A percentile compares a stretch with the other conserved stretches of the same genome.
These are phyloP conservation scores for Camarhynchus parvulus DNA, from an alignment of 2,113 vertebrate species.

Conservation along the genomic window DNA sequence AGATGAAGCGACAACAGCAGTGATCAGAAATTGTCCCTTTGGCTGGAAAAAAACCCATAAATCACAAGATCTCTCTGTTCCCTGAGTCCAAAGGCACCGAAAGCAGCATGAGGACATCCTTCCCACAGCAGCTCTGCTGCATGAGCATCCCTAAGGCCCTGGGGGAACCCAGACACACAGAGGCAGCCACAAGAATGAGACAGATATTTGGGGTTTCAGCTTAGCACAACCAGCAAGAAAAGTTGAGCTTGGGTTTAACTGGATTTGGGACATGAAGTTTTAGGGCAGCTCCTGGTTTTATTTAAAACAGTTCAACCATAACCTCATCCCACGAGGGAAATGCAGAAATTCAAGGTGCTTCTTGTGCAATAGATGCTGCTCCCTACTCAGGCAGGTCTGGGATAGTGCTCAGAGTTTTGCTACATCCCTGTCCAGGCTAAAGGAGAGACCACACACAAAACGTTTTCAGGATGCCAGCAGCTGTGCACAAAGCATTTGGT, in stretches of 20 bases:
- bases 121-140: background rate
- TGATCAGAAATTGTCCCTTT: background rate
- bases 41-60: background rate
- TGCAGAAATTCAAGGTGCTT: background rate
- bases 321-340: background rate
- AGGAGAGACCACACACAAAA: constrained; percentile 44
- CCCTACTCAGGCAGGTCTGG: constrained; percentile 23
- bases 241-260: background rate
- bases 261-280: background rate
- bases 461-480: constrained; percentile 32
- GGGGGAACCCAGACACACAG: background rate
- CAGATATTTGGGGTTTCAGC: constrained; percentile 2
- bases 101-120: background rate
- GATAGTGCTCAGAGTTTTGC: constrained; percentile 29
- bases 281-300: background rate
- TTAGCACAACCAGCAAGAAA: background rate
- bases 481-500: constrained; percentile 26
- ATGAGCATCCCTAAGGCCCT: background rate
- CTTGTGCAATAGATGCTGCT: constrained; percentile 21
- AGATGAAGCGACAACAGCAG: background rate
- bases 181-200: constrained; percentile 1
- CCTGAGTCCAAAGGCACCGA: background rate
- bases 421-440: constrained; percentile 33
- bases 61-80: background rate
- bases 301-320: background rate